phyloP scores from a whole-genome alignment of 2,888 invertebrate genomes.

The Teleiodes luculella region DNA sequence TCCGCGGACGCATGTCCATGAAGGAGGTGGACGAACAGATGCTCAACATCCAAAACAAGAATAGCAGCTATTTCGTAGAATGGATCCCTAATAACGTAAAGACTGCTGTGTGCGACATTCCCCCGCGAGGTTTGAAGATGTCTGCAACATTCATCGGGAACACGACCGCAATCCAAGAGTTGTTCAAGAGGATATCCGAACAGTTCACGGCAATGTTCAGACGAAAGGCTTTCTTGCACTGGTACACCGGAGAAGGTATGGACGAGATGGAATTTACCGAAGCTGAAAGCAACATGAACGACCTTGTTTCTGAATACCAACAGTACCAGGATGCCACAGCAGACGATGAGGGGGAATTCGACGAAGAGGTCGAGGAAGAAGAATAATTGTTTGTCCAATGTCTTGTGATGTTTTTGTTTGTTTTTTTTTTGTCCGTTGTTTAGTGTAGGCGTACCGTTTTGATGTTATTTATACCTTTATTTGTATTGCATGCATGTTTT shows the following conservation, averaged over 20 bases:
- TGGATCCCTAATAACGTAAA: slow-evolving; percentile 91
- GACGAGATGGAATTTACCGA: slow-evolving; percentile 98
- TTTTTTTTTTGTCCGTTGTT: slow-evolving; percentile 25
- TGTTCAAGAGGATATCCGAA: slow-evolving; percentile 91
- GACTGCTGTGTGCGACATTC: slow-evolving; percentile 89
- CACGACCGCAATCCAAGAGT: slow-evolving; percentile 90
- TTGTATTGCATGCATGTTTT: slow-evolving; percentile 13
- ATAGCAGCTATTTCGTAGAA: slow-evolving; percentile 87
- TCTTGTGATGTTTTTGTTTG: slow-evolving; percentile 29
- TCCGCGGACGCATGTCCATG: slow-evolving; percentile 95
- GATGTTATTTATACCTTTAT: slow-evolving; percentile 30
- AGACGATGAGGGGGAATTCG: slow-evolving; percentile 90
- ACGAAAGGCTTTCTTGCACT: slow-evolving; percentile 88
- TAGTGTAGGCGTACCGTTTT: slow-evolving; percentile 50
- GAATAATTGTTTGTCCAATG: slow-evolving; percentile 47
- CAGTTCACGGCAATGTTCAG: slow-evolving; percentile 91
- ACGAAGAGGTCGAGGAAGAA: slow-evolving; percentile 83
- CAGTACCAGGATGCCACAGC: slow-evolving; percentile 94
- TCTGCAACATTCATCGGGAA: slow-evolving; percentile 93
- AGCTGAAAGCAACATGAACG: slow-evolving; percentile 97
- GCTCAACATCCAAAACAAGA: slow-evolving; percentile 87
- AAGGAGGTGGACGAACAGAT: slow-evolving; percentile 93
- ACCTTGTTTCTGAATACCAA: slow-evolving; percentile 92
- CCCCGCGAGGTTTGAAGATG: slow-evolving; percentile 87
- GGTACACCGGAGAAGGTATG: slow-evolving; percentile 92